Evolutionary conservation across 2,113 vertebrate species (phyloP), one percentile per base, ranked within the genome.

Genomic region (Crotalus tigris): DNA sequence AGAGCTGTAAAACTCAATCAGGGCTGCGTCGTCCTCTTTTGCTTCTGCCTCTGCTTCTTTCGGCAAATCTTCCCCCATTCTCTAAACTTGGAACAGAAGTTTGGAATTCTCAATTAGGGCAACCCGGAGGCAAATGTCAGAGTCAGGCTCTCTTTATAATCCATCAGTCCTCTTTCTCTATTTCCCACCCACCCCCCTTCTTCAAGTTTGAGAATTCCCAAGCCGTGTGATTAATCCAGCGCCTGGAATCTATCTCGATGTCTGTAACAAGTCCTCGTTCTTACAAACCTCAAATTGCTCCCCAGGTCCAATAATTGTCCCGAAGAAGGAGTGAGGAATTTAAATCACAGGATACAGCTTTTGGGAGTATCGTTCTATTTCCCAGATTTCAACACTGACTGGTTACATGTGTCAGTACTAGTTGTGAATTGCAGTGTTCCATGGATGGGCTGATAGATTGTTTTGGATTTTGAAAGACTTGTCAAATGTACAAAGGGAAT

Each of bases 1-100:
- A 89, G 97, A 98, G 39, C 92, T 2, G 0, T 95, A 96, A 26
- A 98, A 96, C 89, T 97, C 97, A 23, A 98, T 92, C 46, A 97
- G 97, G 46, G 92, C 92, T 0, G 26, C 13, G 1, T 93, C 75
- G 0, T 96, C 92, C 59, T 98, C 97, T 8, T 89, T 0, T 3
- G 2, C 13, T 4, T n/a, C 85, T 0, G 44, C 81, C 87, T 85
- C 23, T 5, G 23, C 57, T 17, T 90, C 90, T 9, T 90, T 92
- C 2, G 29, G 15, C 1, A 0, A 12, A 33, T 92, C 93, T 1
- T 55, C 92, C 19, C 93, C 95, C 96, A 96, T 96, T n/a, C 9
- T 96, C 87, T 86, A 90, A 0, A 55, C 1, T 90, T 85, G 26
- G 0, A 59, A 81, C 61, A n/a, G n/a, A 15, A 0, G 26, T 15